Evolutionary conservation across 2,797 vertebrate species (phyloP).

Genomic region (Acanthurus leucopareius): DNA sequence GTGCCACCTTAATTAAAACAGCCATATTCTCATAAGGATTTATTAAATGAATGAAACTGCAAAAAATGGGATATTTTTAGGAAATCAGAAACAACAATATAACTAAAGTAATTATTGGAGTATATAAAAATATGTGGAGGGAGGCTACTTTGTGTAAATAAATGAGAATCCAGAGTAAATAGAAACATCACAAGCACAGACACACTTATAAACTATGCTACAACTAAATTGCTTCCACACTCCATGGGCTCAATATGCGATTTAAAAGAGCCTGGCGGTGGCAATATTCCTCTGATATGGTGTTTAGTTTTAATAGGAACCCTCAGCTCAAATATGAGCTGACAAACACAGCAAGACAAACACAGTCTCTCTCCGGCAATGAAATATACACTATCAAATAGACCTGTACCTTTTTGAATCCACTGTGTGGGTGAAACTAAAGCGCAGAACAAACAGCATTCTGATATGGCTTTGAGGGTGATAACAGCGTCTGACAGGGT

Average conservation of each 20-base stretch:
- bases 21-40: constrained; percentile 20
- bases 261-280: constrained; percentile 81
- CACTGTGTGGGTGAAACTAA: constrained; percentile 91
- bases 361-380: constrained; percentile 85
- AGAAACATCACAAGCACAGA: constrained; percentile 74
- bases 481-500: constrained; percentile 90
- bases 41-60: constrained; percentile 61
- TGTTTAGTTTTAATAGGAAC: constrained; percentile 89
- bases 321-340: constrained; percentile 87
- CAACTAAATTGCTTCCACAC: constrained; percentile 84
- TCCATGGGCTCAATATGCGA: constrained; percentile 80
- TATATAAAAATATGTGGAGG: constrained; percentile 64
- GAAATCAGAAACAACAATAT: constrained; percentile 60
- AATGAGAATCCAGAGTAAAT: constrained; percentile 76
- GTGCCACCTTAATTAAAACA: constrained; percentile 36
- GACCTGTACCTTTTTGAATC: constrained; percentile 92
- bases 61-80: constrained; percentile 62
- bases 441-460: constrained; percentile 95
- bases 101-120: constrained; percentile 70
- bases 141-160: constrained; percentile 69
- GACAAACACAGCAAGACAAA: constrained; percentile 89
- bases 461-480: constrained; percentile 94
- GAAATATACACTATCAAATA: constrained; percentile 89
- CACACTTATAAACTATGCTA: constrained; percentile 80
- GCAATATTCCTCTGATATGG: constrained; percentile 87